These are phyloP conservation scores for Morus bassanus DNA, from an alignment of 2,797 vertebrate genomes.

Conservation along the genomic window DNA sequence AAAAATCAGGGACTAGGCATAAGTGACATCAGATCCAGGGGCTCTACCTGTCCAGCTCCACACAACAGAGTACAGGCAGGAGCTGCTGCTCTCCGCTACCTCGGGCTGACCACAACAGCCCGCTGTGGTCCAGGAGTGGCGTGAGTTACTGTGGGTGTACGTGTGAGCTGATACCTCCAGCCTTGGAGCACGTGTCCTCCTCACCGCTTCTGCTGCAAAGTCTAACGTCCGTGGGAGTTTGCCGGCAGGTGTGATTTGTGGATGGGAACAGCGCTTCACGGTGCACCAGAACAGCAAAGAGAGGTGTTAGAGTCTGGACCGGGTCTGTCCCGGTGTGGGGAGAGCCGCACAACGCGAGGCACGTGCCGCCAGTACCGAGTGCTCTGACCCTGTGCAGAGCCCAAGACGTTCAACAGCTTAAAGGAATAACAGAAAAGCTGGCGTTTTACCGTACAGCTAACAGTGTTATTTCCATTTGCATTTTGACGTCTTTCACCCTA, in stretches of 20 bases:
- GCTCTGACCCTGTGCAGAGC: rapidly evolving
- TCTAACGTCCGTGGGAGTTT: rapidly evolving
- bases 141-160: rapidly evolving
- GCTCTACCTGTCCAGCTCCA: too few species aligned
- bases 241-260: background rate
- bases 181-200: rapidly evolving
- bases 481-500: background rate
- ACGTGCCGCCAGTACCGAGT: background rate
- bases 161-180: background rate
- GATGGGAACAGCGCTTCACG: rapidly evolving
- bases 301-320: too few species aligned
- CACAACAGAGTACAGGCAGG: rapidly evolving
- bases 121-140: background rate
- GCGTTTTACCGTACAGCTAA: background rate
- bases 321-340: too few species aligned
- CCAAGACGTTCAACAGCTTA: rapidly evolving
- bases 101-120: background rate
- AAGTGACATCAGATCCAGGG: background rate
- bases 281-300: too few species aligned
- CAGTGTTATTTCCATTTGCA: rapidly evolving
- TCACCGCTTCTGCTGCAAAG: background rate
- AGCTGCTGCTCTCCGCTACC: background rate
- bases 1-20: background rate
- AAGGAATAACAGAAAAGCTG: background rate
- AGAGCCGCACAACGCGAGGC: background rate